Percentiles rank a stretch among this genome's conserved stretches.
These are phyloP conservation scores for Artibeus lituratus DNA, from an alignment of 2,797 vertebrate species.

Conservation along the genomic window DNA sequence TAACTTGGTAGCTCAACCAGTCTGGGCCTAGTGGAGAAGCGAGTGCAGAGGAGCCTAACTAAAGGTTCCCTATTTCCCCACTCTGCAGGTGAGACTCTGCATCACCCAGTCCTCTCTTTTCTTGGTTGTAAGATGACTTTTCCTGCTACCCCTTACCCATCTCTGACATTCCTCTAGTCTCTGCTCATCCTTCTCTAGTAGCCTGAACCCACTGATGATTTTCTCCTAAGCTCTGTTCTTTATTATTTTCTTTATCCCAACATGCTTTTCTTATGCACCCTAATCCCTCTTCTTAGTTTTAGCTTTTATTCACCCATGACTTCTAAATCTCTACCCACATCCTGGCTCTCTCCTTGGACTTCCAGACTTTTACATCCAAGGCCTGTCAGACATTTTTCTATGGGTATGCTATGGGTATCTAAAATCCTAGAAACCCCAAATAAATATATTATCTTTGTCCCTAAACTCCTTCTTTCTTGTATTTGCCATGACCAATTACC, in stretches of 20 bases:
- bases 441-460: background rate
- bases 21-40: background rate
- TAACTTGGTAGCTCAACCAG: background rate
- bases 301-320: background rate
- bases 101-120: background rate
- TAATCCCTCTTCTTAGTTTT: background rate
- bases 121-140: background rate
- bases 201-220: too few relatives aligned
- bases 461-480: background rate
- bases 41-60: background rate
- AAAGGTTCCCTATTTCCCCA: background rate
- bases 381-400: background rate
- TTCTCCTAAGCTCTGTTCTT: background rate
- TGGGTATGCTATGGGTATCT: background rate
- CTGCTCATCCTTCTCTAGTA: background rate
- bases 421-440: background rate
- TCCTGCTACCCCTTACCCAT: background rate
- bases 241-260: background rate
- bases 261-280: background rate
- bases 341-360: background rate
- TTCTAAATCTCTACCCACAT: background rate
- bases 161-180: background rate
- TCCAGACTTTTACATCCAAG: background rate
- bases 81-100: background rate
- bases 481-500: background rate